Conservation (phyloP, 2,113 vertebrate genomes). For the Arvicanthis niloticus region DNA sequence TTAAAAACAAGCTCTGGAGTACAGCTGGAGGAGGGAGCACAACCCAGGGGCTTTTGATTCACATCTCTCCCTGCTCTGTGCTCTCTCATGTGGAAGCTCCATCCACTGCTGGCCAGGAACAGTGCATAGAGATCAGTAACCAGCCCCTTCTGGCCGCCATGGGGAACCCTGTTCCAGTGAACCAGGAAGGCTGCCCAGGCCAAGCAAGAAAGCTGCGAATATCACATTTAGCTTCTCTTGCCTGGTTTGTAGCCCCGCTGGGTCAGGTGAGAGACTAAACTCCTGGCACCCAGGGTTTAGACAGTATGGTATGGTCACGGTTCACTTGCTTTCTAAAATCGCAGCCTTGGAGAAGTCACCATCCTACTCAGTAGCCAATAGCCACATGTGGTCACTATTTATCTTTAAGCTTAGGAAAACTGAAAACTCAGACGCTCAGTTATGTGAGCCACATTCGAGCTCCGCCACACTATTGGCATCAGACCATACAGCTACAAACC, state of each 20-base stretch:
- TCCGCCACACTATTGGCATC: neutral
- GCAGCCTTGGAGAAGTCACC: neutral
- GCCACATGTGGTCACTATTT: neutral
- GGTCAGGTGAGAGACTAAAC: neutral
- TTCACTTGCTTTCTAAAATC: neutral
- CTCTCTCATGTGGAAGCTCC: neutral
- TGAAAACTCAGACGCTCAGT: neutral
- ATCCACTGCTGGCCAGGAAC: accelerated
- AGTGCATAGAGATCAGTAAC: neutral
- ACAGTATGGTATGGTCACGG: neutral
- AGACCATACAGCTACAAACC: too few species aligned
- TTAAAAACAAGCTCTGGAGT: neutral
- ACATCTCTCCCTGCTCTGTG: too few species aligned
- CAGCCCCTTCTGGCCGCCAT: neutral
- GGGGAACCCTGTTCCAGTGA: neutral
- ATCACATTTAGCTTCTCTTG: neutral
- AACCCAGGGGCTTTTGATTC: accelerated
- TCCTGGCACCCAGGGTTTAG: neutral
- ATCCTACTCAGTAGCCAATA: accelerated
- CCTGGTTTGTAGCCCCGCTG: neutral
- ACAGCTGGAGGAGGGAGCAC: neutral
- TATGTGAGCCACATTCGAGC: neutral
- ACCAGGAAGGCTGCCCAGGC: neutral
- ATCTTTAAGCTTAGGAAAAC: neutral
- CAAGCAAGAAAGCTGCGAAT: accelerated